Evolutionary conservation across 1,140 invertebrate species (phyloP), one percentile per base, ranked within the genome.

Genomic region (Eriocheir sinensis): DNA sequence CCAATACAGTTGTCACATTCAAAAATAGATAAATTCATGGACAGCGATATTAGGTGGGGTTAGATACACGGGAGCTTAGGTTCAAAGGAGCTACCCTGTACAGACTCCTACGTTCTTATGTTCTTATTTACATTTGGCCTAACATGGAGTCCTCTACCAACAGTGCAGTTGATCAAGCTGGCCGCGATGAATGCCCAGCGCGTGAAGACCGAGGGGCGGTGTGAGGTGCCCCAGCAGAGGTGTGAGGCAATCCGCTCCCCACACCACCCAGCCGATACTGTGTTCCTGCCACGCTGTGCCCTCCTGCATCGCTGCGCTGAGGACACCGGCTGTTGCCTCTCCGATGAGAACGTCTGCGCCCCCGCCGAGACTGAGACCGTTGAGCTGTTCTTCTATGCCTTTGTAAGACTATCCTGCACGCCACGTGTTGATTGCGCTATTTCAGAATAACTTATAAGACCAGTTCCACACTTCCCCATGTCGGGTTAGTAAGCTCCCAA

Each of bases 301-400:
- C 92, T 93, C 0, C 86, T 93, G 17, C 92, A 93, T 86, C 85
- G 92, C 21, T 93, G 92, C 38, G 48, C 53, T 0, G 85, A 93
- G 3, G 92, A 89, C 30, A 38, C 92, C n/a, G 92, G 92, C 53
- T 93, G 92, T 38, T 93, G 92, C 92, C 60, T 30, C 85, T 72
- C 92, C 0, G 44, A n/a, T 1, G 92, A 88, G 4, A 48, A 38
- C 15, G 79, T 72, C 30, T 93, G 92, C n/a, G 60, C 48, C 12
- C 3, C 53, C 8, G 92, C n/a, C 1, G 44, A 88, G 34, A 80
- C 81, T 0, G 89, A 94, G 48, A 94, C 38, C 17, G 93, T 94
- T 4, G 40, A 94, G 2, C 79, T 94, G 30, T 91, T 79, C 81
- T 94, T 94, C 93, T 91, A 91, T 21, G 89, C 72, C 48, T 72